Base-by-base conservation (phyloP, 2,888 invertebrate genomes). In the Drosophila nr. medialis region DNA sequence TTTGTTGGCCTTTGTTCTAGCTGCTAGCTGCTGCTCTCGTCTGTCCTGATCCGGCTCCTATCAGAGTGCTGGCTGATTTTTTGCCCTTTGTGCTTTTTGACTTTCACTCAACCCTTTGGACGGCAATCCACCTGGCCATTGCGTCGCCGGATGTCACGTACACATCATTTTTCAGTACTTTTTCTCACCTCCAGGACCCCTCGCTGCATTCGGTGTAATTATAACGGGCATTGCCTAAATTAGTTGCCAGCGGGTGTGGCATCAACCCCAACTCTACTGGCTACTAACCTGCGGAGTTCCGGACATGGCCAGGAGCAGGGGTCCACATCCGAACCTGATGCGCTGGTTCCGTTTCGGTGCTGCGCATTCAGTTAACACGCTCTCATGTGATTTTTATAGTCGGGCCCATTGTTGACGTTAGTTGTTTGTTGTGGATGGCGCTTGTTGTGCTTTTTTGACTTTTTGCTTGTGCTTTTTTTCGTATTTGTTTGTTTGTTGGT, bases 151-250 rank as follows among this genome's bases (percentile, higher is more conserved):
- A 82, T 84, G 86, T 88, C 89, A 86, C 86, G 86, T 81, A 80
- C 89, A 80, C 82, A 82, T 82, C 78, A 88, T 88, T 88, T 86
- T 88, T 82, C 80, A 86, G 73, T 82, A 86, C 70, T 81, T 84
- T 84, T 86, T 70, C 72, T 73, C 71, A 70, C 58, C 55, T 64
- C 58, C 45, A 53, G 65, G 56, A 36, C 30, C 10, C n/a, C 38
- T 18, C 18, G n/a, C 32, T 29, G 60, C 34, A 40, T 50, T 45
- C 29, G 58, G 45, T 68, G 71, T 88, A 86, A 88, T 86, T 86
- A 79, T 77, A 81, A 76, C 74, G 77, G 75, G 83, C 80, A 76
- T 71, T 80, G 77, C 79, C 83, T 81, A 81, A 88, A 86, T 86
- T 86, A 88, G 89, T 84, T 80, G 72, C 67, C 60, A 54, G 42